These are phyloP conservation scores for Blastobasis lacticolella DNA, from an alignment of 2,888 invertebrate species.

Conservation along the genomic window DNA sequence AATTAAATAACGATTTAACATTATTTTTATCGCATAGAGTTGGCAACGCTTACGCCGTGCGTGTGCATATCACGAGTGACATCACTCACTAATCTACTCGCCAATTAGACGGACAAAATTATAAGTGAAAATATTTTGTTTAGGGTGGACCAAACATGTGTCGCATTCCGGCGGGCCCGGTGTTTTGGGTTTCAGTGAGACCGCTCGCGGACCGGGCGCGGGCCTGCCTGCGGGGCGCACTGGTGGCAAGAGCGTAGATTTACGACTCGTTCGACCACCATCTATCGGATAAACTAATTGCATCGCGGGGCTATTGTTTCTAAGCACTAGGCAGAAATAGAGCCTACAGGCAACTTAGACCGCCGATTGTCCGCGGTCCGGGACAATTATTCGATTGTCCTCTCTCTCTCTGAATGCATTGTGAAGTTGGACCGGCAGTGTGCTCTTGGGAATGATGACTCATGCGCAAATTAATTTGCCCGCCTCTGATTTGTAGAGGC, in stretches of 20 bases:
- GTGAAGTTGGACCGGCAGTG: constrained; percentile 20
- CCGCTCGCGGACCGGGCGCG: too few relatives aligned
- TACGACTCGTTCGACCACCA: constrained; percentile 70
- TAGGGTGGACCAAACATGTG: too few relatives aligned
- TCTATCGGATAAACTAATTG: constrained; percentile 72
- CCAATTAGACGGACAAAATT: too few relatives aligned
- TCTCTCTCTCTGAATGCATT: constrained; percentile 27
- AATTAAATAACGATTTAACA: too few relatives aligned
- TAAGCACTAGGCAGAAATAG: constrained; percentile 61
- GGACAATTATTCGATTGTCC: constrained; percentile 52
- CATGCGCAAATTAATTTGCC: neutral
- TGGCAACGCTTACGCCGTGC: too few relatives aligned
- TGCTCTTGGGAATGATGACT: constrained; percentile 22
- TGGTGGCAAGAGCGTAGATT: constrained; percentile 67
- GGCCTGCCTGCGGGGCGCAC: constrained; percentile 11
- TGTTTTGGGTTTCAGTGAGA: too few relatives aligned
- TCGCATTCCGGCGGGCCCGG: too few relatives aligned
- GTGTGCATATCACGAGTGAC: too few relatives aligned
- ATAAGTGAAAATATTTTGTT: too few relatives aligned
- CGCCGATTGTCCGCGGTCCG: constrained; percentile 38
- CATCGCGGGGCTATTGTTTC: constrained; percentile 68
- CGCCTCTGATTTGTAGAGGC: neutral
- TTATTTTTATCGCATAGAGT: too few relatives aligned
- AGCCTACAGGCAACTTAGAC: constrained; percentile 34
- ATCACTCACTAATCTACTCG: too few relatives aligned